Percentiles rank a stretch among this genome's conserved stretches.
Evolutionary conservation across 2,797 vertebrate species (phyloP).

Genomic region (Premnoplex brunnescens): DNA sequence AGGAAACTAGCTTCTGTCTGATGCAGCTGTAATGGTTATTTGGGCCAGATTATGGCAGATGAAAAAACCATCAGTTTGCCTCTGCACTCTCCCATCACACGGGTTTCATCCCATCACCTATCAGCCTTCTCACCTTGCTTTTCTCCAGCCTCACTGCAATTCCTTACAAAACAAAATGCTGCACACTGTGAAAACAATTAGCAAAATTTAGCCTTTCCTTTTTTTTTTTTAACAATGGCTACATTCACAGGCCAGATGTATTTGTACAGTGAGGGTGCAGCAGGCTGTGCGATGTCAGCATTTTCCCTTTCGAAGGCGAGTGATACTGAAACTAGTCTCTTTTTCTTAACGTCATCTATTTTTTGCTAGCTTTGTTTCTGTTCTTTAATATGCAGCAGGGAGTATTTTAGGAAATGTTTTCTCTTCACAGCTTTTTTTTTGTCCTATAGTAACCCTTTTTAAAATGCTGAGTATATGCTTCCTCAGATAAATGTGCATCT

Average conservation of each 20-base stretch:
- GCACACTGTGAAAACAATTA: background rate
- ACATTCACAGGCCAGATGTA: background rate
- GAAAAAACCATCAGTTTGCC: background rate
- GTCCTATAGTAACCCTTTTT: background rate
- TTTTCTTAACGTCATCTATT: background rate
- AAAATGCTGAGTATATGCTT: slow-evolving; percentile 48
- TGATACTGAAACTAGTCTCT: slow-evolving; percentile 18
- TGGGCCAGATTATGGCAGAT: background rate
- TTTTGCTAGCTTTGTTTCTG: background rate
- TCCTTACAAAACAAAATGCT: background rate
- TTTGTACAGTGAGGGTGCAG: background rate
- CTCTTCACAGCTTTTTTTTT: slow-evolving; percentile 22
- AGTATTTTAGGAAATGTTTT: slow-evolving; percentile 43
- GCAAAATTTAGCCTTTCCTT: background rate
- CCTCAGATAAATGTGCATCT: slow-evolving; percentile 62
- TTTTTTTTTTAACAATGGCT: accelerated
- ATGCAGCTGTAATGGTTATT: background rate
- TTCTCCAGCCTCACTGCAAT: background rate
- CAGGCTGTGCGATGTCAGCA: background rate
- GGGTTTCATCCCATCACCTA: background rate
- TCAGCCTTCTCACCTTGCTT: background rate
- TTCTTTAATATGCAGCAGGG: background rate
- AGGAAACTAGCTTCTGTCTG: background rate
- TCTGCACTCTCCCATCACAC: background rate
- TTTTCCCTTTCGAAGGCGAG: background rate